Evolutionary conservation across 2,888 invertebrate species (phyloP).

Genomic region (Dynastes maya): DNA sequence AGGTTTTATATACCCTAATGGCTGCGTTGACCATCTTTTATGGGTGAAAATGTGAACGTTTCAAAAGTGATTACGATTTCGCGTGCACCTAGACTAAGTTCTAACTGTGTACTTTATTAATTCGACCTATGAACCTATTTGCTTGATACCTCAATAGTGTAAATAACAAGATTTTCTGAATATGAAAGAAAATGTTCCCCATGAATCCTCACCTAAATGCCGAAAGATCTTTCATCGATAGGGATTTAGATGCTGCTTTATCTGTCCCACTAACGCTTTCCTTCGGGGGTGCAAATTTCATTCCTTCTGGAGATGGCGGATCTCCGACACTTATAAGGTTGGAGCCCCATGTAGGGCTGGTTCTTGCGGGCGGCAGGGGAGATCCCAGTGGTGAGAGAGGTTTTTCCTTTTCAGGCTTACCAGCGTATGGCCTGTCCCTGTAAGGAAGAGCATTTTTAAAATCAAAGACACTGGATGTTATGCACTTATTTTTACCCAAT

Average conservation of each 20-base stretch:
- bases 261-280: background rate
- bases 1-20: too few species aligned
- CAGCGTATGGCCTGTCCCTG: slow-evolving; percentile 16
- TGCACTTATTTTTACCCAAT: slow-evolving; percentile 16
- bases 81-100: too few species aligned
- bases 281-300: slow-evolving; percentile 24
- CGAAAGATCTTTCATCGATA: background rate
- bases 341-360: slow-evolving; percentile 67
- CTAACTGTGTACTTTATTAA: too few species aligned
- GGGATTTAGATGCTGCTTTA: slow-evolving; percentile 4
- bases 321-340: slow-evolving; percentile 65
- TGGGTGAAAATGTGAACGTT: too few species aligned
- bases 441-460: background rate
- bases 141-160: too few species aligned
- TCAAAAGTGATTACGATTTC: too few species aligned
- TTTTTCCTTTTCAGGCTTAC: background rate
- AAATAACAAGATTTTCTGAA: background rate
- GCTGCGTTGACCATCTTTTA: too few species aligned
- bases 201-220: slow-evolving; percentile 12
- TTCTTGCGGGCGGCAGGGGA: slow-evolving; percentile 58
- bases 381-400: slow-evolving; percentile 61
- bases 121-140: too few species aligned
- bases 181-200: too few species aligned
- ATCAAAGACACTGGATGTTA: background rate
- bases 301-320: slow-evolving; percentile 51